phyloP scores from a whole-genome alignment of 2,113 vertebrate genomes.

The Ifrita kowaldi region DNA sequence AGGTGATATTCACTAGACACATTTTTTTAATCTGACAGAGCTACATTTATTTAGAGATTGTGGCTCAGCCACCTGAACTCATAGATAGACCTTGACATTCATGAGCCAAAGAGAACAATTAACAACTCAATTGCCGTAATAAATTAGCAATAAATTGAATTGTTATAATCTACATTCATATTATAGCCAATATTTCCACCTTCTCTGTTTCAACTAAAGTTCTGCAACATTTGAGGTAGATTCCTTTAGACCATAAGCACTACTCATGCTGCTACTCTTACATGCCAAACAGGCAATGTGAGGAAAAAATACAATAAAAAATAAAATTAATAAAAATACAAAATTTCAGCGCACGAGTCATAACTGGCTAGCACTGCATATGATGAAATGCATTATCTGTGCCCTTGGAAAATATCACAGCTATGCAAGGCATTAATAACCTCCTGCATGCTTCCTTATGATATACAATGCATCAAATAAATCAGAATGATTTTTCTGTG shows the following conservation, averaged over 20 bases:
- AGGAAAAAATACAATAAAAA: not conserved
- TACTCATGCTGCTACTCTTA: not conserved
- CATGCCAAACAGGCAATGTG: not conserved
- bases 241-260: not conserved
- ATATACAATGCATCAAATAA: slow-evolving; percentile 44
- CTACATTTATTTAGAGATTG: slow-evolving; percentile 30
- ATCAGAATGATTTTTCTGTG: slow-evolving; percentile 40
- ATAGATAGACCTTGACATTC: slow-evolving; percentile 46
- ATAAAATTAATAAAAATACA: not conserved
- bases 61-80: not conserved
- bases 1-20: not conserved
- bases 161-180: slow-evolving; percentile 38
- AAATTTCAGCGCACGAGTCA: not conserved
- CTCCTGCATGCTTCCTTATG: not conserved
- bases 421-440: slow-evolving; percentile 38
- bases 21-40: not conserved
- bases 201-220: not conserved
- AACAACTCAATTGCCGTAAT: slow-evolving; percentile 28
- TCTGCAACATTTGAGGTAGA: not conserved
- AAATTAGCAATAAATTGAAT: slow-evolving; percentile 60
- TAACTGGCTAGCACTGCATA: not conserved
- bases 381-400: not conserved
- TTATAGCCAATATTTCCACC: slow-evolving; percentile 15
- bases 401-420: slow-evolving; percentile 36
- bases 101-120: slow-evolving; percentile 53